A percentile compares a stretch with the other conserved stretches of the same genome.
Evolutionary conservation across 2,888 invertebrate species (phyloP).

Genomic region (Pyrrhia umbra): DNA sequence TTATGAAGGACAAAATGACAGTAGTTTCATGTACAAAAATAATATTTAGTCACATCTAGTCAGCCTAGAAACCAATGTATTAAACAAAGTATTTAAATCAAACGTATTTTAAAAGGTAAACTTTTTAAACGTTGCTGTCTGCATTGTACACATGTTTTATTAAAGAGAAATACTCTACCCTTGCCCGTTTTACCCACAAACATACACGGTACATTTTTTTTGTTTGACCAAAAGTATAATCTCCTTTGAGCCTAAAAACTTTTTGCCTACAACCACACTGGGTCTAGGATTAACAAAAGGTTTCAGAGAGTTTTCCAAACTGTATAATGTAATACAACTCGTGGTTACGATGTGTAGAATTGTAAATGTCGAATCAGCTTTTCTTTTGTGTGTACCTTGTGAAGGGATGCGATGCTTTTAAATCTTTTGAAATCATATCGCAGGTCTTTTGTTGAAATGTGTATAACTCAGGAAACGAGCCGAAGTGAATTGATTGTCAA

Average conservation of each 20-base stretch:
- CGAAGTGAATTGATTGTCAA: background rate
- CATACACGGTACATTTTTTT: background rate
- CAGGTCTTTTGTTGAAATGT: background rate
- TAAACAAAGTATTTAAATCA: background rate
- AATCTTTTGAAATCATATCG: background rate
- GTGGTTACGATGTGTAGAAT: background rate
- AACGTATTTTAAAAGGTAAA: background rate
- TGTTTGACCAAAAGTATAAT: slow-evolving; percentile 17
- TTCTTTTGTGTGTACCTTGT: background rate
- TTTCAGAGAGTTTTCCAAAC: slow-evolving; percentile 11
- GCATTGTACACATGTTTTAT: background rate
- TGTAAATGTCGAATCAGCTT: background rate
- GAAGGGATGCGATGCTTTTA: background rate
- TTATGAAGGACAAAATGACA: no score
- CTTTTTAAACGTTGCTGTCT: background rate
- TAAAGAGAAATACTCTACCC: background rate
- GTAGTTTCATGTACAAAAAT: no score
- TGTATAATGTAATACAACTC: background rate
- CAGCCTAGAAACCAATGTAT: no score
- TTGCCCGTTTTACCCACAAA: background rate
- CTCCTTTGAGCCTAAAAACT: slow-evolving; percentile 23
- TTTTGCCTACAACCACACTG: slow-evolving; percentile 9
- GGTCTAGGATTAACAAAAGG: slow-evolving; percentile 22
- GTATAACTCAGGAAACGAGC: background rate
- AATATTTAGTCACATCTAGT: no score